Percentiles rank a stretch among this genome's conserved stretches.
Conservation (phyloP, 2,113 vertebrate species). For the Bettongia penicillata region DNA sequence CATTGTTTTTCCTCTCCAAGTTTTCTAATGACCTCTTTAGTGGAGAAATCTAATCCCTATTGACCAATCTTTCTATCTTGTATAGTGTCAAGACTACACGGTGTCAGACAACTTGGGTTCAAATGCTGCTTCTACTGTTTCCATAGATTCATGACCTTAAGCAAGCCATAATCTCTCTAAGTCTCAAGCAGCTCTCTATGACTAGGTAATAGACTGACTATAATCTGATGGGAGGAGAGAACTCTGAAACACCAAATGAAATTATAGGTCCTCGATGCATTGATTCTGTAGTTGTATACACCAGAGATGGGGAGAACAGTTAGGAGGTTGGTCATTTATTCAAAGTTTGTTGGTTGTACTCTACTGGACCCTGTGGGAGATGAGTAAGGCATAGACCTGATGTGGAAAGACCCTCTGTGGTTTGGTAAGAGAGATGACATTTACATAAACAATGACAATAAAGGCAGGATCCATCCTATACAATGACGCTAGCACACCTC, state of each 20-base stretch:
- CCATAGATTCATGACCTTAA: neutral
- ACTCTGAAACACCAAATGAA: neutral
- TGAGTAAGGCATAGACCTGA: neutral
- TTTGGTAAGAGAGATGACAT: neutral
- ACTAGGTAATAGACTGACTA: neutral
- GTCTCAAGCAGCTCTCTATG: neutral
- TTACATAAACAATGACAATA: neutral
- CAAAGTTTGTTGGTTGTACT: neutral
- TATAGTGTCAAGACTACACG: neutral
- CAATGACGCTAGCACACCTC: neutral
- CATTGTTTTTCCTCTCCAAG: neutral
- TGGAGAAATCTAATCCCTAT: too few relatives aligned
- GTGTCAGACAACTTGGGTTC: neutral
- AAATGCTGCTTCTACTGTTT: neutral
- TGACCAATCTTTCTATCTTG: neutral
- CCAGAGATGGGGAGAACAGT: neutral
- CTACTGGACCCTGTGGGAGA: neutral
- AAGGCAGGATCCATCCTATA: neutral
- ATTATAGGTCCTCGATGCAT: neutral
- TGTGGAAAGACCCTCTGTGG: neutral
- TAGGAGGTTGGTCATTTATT: neutral
- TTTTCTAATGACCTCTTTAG: neutral
- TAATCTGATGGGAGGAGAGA: neutral
- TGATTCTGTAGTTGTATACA: neutral
- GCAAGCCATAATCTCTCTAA: neutral